These are phyloP conservation scores for Noctua comes DNA, from an alignment of 2,888 invertebrate genomes.

Conservation along the genomic window DNA sequence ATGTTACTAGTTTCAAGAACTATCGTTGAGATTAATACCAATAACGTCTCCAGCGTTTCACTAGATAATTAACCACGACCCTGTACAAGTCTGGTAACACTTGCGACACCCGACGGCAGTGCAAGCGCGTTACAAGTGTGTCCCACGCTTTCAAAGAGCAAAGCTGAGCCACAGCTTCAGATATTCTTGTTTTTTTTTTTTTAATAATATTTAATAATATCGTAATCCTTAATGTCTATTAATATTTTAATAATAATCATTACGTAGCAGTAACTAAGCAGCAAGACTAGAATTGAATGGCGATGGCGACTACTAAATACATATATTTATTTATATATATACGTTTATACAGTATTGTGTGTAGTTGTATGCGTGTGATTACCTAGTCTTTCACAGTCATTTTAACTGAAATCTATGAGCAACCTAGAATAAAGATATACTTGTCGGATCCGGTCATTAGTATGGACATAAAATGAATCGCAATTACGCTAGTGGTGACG, in stretches of 20 bases:
- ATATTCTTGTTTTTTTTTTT: constrained; percentile 32
- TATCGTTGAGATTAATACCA: not conserved
- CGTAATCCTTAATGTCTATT: constrained; percentile 81
- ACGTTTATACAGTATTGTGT: constrained; percentile 62
- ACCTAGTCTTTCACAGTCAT: not conserved
- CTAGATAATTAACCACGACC: not conserved
- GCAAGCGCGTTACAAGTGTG: constrained; percentile 23
- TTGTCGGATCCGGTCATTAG: no score
- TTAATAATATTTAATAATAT: constrained; percentile 72
- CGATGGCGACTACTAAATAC: constrained; percentile 83
- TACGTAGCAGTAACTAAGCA: constrained; percentile 84
- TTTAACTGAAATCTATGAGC: not conserved
- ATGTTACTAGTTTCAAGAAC: no score
- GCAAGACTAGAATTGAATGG: constrained; percentile 88
- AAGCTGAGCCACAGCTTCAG: constrained; percentile 48
- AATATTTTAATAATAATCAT: constrained; percentile 78
- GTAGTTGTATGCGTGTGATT: constrained; percentile 4
- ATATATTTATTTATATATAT: constrained; percentile 76
- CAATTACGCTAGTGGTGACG: no score
- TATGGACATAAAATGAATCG: no score
- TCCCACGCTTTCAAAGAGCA: constrained; percentile 14
- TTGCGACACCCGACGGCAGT: constrained; percentile 21
- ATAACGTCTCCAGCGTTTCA: not conserved
- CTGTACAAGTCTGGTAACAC: constrained; percentile 5
- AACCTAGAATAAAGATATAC: not conserved